phyloP scores from a whole-genome alignment of 2,113 vertebrate species.

The Sitta europaea region DNA sequence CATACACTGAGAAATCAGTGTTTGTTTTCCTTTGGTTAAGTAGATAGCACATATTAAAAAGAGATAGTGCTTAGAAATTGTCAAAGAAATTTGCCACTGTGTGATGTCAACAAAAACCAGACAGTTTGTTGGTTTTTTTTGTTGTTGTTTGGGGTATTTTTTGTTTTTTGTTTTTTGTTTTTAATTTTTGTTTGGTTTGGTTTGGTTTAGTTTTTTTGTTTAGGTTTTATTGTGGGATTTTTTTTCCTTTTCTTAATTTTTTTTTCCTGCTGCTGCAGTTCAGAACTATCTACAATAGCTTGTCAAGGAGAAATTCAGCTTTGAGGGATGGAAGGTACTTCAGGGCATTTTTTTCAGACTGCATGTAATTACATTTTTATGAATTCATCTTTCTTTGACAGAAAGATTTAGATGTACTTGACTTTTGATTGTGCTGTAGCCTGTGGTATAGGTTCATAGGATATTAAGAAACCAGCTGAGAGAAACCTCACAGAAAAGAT shows the following conservation, averaged over 20 bases:
- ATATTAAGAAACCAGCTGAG: not conserved
- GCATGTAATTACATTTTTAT: not conserved
- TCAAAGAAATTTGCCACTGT: not conserved
- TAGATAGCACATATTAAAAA: not conserved
- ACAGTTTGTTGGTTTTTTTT: too few species aligned
- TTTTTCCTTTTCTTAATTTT: too few species aligned
- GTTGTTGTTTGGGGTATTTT: too few species aligned
- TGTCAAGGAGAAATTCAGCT: not conserved
- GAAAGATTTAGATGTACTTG: not conserved
- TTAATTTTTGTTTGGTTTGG: too few species aligned
- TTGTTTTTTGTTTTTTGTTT: not conserved
- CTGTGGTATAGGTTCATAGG: not conserved
- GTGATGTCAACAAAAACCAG: not conserved
- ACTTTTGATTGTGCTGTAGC: not conserved
- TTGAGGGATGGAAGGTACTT: not conserved
- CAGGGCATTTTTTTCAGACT: not conserved
- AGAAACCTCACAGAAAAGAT: not conserved
- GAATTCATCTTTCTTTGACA: slow-evolving; percentile 7
- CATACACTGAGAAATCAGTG: not conserved
- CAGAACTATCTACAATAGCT: not conserved
- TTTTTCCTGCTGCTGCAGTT: not conserved
- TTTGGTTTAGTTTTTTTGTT: not conserved
- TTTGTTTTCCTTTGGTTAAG: not conserved
- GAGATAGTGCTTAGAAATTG: not conserved
- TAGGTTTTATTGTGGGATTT: not conserved